Evolutionary conservation across 2,797 vertebrate genomes (phyloP), one percentile per base, ranked within the genome.

Genomic region (Macropodus opercularis): DNA sequence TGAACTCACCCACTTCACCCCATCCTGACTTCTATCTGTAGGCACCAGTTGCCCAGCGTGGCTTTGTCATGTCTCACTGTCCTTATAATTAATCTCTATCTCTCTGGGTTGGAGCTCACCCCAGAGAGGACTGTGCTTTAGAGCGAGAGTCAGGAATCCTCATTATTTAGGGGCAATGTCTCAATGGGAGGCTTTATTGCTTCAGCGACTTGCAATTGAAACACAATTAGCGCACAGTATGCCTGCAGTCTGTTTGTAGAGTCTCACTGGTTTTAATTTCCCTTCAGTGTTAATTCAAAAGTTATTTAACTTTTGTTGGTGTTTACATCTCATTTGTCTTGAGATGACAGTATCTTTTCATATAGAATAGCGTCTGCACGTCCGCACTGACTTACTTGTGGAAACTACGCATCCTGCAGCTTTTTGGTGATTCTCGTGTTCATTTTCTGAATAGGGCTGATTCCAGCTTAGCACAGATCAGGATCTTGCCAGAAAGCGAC

Each of bases 181-280:
- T 75, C 87, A 71, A 80, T 77, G 79, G 85, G 85, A 85, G 72
- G 65, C 57, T 72, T 77, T 79, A 60, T 69, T 83, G 80, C 84
- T 72, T 83, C 84, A 83, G 62, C 79, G 75, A 79, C 75, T 74
- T 74, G 75, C 87, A 88, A 85, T 88, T 82, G 76, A 81, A 75
- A 78, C 38, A 63, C 75, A 13, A 90, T 91, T 91, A 92, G 80
- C 49, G 27, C 84, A 58, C 81, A 87, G 76, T 72, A 41, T 72
- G 87, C 85, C 87, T 75, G 77, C 77, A 85, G 83, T 83, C 79
- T 91, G 84, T 89, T 86, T 87, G 81, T 41, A 68, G 74, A 85
- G 59, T 69, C 87, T 77, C 50, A 77, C 85, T 86, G 84, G 14
- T 75, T 83, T 85, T 85, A 73, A 87, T 85, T 78, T 77, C 65